A percentile compares a stretch with the other conserved stretches of the same genome.
Evolutionary conservation across 2,888 invertebrate species (phyloP).

Genomic region (Tipula confusa): DNA sequence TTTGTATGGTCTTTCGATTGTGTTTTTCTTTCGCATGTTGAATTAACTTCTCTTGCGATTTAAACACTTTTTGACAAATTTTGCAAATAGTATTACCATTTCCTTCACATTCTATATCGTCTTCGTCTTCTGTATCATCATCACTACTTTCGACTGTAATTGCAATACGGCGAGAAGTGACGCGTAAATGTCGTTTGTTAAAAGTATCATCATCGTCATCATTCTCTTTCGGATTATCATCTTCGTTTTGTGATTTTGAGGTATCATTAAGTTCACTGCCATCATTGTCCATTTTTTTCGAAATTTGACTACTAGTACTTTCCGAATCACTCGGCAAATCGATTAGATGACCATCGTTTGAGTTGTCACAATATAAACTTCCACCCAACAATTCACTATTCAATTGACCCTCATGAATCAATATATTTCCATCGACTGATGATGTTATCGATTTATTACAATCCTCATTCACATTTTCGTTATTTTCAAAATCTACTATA

Average conservation of each 20-base stretch:
- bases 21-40: background rate
- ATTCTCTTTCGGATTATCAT: background rate
- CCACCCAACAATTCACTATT: background rate
- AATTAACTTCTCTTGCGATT: background rate
- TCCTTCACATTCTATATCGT: background rate
- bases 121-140: background rate
- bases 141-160: background rate
- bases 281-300: background rate
- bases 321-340: background rate
- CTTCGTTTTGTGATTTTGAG: background rate
- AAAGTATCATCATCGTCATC: background rate
- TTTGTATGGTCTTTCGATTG: background rate
- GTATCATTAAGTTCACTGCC: background rate
- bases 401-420: background rate
- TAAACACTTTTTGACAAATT: constrained; percentile 7
- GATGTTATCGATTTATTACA: background rate
- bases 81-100: background rate
- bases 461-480: background rate
- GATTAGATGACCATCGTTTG: background rate
- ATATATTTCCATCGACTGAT: background rate
- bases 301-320: background rate
- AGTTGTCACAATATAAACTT: background rate
- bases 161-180: background rate
- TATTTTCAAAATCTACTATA: background rate
- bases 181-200: background rate